These are phyloP conservation scores for Phalera bucephala DNA, from an alignment of 2,888 invertebrate species.

Conservation along the genomic window DNA sequence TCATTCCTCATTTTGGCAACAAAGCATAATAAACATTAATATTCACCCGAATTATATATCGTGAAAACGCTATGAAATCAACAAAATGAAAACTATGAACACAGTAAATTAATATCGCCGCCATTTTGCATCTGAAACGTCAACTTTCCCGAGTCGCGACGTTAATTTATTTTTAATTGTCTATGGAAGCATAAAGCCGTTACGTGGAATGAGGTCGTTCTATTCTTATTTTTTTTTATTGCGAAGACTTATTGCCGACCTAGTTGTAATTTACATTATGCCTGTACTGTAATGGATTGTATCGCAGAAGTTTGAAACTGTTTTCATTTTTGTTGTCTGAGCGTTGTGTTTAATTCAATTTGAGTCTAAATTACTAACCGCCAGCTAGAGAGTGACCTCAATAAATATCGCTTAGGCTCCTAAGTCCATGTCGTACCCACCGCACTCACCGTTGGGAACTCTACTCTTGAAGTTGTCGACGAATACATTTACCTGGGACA, in stretches of 20 bases:
- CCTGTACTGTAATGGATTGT: slow-evolving; percentile 14
- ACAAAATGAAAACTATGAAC: slow-evolving; percentile 6
- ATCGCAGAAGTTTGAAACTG: background rate
- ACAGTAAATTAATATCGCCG: slow-evolving; percentile 22
- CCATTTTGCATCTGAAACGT: slow-evolving; percentile 30
- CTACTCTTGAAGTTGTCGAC: no score
- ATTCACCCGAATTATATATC: slow-evolving; percentile 7
- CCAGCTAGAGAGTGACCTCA: no score
- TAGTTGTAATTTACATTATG: slow-evolving; percentile 27
- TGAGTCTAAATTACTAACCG: no score
- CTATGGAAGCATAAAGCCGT: slow-evolving; percentile 20
- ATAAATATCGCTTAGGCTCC: no score
- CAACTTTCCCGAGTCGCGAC: slow-evolving; percentile 28
- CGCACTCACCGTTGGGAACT: no score
- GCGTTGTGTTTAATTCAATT: no score
- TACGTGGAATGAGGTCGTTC: slow-evolving; percentile 27
- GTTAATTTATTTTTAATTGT: slow-evolving; percentile 42
- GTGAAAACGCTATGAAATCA: slow-evolving; percentile 9
- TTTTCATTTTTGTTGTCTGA: background rate
- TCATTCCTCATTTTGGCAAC: no score
- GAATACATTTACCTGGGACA: no score
- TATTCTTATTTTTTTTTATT: slow-evolving; percentile 27
- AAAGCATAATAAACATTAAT: slow-evolving; percentile 11
- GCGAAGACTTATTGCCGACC: slow-evolving; percentile 26
- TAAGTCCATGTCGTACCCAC: no score